A percentile compares a stretch with the other conserved stretches of the same genome.
phyloP scores from a whole-genome alignment of 2,113 vertebrate species.

The Hystrix cristata region DNA sequence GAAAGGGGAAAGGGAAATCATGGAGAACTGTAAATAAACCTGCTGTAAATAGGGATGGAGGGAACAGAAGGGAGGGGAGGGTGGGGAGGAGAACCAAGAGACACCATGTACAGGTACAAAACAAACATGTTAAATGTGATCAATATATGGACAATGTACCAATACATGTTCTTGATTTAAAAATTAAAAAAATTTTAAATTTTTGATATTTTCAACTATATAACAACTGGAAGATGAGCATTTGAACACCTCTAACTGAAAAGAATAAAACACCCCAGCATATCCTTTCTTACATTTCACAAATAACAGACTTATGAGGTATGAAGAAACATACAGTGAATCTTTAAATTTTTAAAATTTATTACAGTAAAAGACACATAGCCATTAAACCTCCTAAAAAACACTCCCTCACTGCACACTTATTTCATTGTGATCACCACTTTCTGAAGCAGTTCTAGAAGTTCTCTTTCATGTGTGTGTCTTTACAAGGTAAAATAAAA shows the following conservation, averaged over 20 bases:
- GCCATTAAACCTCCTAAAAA: neutral
- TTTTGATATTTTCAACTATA: constrained; percentile 18
- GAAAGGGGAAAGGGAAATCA: too few relatives aligned
- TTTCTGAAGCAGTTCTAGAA: neutral
- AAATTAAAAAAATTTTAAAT: too few relatives aligned
- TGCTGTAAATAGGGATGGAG: too few relatives aligned
- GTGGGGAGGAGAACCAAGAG: too few relatives aligned
- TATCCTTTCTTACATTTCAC: neutral
- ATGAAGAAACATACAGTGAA: neutral
- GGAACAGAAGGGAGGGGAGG: too few relatives aligned
- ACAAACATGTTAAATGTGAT: too few relatives aligned
- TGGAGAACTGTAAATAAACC: too few relatives aligned
- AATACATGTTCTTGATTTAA: too few relatives aligned
- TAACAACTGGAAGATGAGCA: constrained; percentile 5
- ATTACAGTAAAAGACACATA: neutral
- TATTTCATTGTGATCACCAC: neutral
- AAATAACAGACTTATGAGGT: neutral
- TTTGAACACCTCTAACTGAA: constrained; percentile 32
- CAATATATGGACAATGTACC: too few relatives aligned
- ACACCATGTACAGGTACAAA: too few relatives aligned
- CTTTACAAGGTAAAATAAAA: neutral
- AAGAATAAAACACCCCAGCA: neutral
- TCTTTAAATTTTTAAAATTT: neutral
- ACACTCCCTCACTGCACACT: neutral
- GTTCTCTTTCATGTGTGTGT: neutral